Conservation (phyloP, 2,888 invertebrate genomes). For the Willowsia nigromaculata region DNA sequence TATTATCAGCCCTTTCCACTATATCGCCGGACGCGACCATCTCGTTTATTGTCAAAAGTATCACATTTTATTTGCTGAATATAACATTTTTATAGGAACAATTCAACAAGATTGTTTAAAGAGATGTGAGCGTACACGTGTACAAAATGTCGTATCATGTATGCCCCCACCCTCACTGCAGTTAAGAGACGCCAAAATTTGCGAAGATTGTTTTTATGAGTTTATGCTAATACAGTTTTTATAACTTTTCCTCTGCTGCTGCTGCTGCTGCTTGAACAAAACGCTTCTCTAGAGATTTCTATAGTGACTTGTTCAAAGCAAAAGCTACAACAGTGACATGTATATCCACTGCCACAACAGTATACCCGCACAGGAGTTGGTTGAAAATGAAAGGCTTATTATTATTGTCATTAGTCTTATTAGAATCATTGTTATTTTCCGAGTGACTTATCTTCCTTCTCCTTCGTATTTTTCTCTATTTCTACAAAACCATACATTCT, state of each 20-base stretch:
- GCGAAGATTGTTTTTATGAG: conserved; percentile 31
- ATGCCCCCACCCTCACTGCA: background rate
- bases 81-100: background rate
- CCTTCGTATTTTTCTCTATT: background rate
- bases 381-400: conserved; percentile 24
- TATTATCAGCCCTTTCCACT: no score
- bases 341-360: background rate
- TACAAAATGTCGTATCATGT: background rate
- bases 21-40: no score
- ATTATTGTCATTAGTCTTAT: conserved; percentile 25
- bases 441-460: conserved; percentile 1
- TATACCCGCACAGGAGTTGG: background rate
- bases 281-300: background rate
- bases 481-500: background rate
- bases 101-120: background rate
- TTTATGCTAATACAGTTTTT: conserved; percentile 29
- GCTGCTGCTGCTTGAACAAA: background rate
- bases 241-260: conserved; percentile 3
- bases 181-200: conserved; percentile 9
- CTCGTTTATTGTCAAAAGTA: background rate
- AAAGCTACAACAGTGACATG: background rate
- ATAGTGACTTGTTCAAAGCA: background rate
- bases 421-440: background rate
- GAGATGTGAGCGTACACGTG: background rate
- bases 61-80: background rate